phyloP scores from a whole-genome alignment of 2,113 vertebrate genomes.

The Glareola pratincola region DNA sequence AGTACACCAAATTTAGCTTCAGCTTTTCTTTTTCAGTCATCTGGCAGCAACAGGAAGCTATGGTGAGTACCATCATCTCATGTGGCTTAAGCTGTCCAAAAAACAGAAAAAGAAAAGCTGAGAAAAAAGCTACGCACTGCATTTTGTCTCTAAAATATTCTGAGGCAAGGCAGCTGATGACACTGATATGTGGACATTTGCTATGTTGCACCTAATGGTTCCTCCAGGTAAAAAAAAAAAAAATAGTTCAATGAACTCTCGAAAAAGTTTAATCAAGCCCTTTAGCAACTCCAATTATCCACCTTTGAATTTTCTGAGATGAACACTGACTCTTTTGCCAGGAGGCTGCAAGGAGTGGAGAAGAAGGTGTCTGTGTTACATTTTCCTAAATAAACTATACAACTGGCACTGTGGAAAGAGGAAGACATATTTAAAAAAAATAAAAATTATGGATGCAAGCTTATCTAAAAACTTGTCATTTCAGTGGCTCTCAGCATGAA shows the following conservation, averaged over 20 bases:
- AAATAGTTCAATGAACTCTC: neutral
- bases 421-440: neutral
- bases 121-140: neutral
- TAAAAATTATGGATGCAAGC: neutral
- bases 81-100: neutral
- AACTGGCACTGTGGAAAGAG: neutral
- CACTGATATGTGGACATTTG: neutral
- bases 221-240: neutral
- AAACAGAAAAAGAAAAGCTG: neutral
- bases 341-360: neutral
- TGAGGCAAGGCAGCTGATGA: neutral
- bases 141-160: conserved; percentile 6
- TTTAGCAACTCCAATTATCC: neutral
- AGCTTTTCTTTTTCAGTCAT: conserved; percentile 30
- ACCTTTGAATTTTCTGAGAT: neutral
- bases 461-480: conserved; percentile 4
- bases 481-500: neutral
- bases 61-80: neutral
- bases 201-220: neutral
- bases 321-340: neutral
- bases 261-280: neutral
- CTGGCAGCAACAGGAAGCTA: conserved; percentile 14
- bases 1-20: conserved; percentile 38
- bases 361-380: neutral
- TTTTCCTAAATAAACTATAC: neutral